Conservation (phyloP, 2,113 vertebrate genomes). For the Peromyscus leucopus region DNA sequence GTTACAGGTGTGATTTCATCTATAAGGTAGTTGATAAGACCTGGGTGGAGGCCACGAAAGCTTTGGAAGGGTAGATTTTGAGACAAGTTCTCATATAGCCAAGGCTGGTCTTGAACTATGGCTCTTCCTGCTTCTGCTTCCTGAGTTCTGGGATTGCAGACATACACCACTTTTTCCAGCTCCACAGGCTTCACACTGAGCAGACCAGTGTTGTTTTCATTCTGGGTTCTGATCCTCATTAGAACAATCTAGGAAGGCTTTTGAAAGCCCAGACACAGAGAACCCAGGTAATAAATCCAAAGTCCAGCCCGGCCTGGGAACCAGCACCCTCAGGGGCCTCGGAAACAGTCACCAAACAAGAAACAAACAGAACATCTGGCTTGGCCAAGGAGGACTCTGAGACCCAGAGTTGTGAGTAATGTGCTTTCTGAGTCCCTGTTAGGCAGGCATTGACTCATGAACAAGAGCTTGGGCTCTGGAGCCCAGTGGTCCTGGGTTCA, state of each 20-base stretch:
- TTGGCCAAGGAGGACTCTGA: neutral
- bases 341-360: neutral
- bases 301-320: neutral
- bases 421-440: too few species aligned
- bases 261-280: neutral
- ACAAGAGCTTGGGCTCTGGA: neutral
- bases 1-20: neutral
- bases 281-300: neutral
- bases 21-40: neutral
- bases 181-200: neutral
- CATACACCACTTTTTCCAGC: too few species aligned
- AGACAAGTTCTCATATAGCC: neutral
- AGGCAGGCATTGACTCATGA: neutral
- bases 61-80: neutral
- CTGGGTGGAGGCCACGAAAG: too few species aligned
- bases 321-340: neutral
- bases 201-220: neutral
- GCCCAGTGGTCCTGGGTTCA: neutral
- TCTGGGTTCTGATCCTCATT: fast-evolving
- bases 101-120: neutral
- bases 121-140: neutral
- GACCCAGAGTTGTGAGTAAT: neutral
- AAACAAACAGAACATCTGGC: neutral
- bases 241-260: neutral
- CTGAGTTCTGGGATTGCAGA: neutral